phyloP scores from a whole-genome alignment of 2,888 invertebrate genomes.

The Melanargia galathea region DNA sequence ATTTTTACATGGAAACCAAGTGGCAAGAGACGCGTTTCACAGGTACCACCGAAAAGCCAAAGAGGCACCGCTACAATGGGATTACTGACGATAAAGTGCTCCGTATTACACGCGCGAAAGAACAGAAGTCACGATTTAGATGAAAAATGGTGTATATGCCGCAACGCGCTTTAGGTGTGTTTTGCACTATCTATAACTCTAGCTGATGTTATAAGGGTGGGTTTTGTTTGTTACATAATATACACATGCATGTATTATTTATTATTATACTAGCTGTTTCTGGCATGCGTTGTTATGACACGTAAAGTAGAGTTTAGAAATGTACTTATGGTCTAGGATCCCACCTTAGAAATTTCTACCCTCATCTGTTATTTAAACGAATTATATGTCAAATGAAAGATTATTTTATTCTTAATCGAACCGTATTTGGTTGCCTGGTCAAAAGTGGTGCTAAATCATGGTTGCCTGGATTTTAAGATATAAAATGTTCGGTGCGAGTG shows the following conservation, averaged over 20 bases:
- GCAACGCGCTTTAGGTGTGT: slow-evolving; percentile 49
- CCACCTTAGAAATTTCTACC: no score
- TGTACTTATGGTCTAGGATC: no score
- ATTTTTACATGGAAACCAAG: slow-evolving; percentile 42
- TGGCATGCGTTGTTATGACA: no score
- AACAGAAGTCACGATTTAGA: slow-evolving; percentile 65
- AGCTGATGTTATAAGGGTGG: slow-evolving; percentile 42
- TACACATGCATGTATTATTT: neutral
- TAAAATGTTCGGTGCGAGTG: no score
- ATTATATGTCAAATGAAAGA: no score
- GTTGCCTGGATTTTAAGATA: no score
- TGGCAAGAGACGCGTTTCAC: slow-evolving; percentile 28
- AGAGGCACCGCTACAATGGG: slow-evolving; percentile 51
- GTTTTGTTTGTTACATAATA: neutral
- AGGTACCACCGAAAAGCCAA: slow-evolving; percentile 42
- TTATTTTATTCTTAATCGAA: no score
- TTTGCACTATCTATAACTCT: slow-evolving; percentile 35
- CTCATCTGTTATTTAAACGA: no score
- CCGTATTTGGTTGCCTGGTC: no score
- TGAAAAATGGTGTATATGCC: slow-evolving; percentile 65
- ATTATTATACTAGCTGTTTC: no score
- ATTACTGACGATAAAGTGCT: slow-evolving; percentile 67
- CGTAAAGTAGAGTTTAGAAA: no score
- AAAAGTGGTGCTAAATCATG: no score
- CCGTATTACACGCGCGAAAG: slow-evolving; percentile 62